Conservation (phyloP, 1,140 invertebrate genomes). For the Penaeus vannamei region DNA sequence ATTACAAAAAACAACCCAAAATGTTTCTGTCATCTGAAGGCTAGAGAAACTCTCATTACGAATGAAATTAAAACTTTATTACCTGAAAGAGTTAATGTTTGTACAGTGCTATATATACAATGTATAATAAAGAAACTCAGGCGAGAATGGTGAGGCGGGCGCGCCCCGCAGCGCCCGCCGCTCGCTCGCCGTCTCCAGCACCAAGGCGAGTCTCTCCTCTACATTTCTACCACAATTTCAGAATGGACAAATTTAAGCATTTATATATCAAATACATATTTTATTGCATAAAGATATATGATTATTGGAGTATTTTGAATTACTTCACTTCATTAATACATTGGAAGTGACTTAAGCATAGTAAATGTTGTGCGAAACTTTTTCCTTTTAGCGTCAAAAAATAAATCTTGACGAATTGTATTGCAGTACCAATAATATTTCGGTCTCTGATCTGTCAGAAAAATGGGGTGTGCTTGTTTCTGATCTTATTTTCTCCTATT, state of each 20-base stretch:
- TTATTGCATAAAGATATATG: conserved; percentile 64
- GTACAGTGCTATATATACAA: conserved; percentile 65
- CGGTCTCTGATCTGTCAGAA: background rate
- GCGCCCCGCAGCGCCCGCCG: background rate
- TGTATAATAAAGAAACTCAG: conserved; percentile 52
- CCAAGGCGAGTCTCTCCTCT: conserved; percentile 31
- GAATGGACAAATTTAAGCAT: conserved; percentile 48
- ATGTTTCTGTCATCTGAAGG: no score
- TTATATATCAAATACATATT: conserved; percentile 55
- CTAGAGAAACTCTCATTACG: background rate
- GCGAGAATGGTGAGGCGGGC: conserved; percentile 33
- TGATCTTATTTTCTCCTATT: no score
- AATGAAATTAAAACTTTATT: conserved; percentile 65
- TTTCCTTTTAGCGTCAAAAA: conserved; percentile 11
- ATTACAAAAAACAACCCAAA: no score
- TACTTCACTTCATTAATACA: conserved; percentile 49
- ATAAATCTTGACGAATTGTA: background rate
- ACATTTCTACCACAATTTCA: background rate
- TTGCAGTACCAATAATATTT: background rate
- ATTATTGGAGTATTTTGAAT: conserved; percentile 59
- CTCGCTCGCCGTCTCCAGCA: conserved; percentile 21
- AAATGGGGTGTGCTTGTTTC: no score
- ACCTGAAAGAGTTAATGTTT: conserved; percentile 64
- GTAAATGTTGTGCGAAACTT: conserved; percentile 36
- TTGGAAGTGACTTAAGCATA: conserved; percentile 37